Conservation (phyloP, 2,888 invertebrate species). For the Hetaerina titia region DNA sequence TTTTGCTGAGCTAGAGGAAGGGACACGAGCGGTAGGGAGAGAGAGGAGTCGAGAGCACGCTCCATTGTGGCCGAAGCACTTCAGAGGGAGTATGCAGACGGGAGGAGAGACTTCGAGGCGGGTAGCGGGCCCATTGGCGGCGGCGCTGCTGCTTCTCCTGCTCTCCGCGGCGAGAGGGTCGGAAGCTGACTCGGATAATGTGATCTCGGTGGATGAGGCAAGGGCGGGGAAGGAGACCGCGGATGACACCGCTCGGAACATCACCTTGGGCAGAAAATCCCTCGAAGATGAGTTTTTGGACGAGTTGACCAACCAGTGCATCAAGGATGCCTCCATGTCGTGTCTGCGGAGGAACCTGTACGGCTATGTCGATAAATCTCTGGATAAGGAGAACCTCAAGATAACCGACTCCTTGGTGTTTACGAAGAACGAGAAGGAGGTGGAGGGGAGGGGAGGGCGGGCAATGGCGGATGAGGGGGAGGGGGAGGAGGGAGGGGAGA, state of each 20-base stretch:
- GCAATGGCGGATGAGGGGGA: slow-evolving; percentile 74
- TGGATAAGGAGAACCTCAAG: slow-evolving; percentile 84
- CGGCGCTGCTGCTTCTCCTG: slow-evolving; percentile 75
- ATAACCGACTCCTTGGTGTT: slow-evolving; percentile 83
- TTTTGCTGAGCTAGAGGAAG: background rate
- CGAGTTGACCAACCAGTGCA: slow-evolving; percentile 86
- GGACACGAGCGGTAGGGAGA: slow-evolving; percentile 72
- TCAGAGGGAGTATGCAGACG: slow-evolving; percentile 52
- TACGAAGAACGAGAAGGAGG: slow-evolving; percentile 79
- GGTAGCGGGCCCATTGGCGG: slow-evolving; percentile 75
- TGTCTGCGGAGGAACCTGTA: slow-evolving; percentile 90
- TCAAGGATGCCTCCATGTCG: slow-evolving; percentile 82
- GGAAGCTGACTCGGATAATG: slow-evolving; percentile 76
- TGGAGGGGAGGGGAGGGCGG: slow-evolving; percentile 72
- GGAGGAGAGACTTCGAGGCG: slow-evolving; percentile 74
- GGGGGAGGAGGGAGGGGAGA: slow-evolving; percentile 74
- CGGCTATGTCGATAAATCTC: slow-evolving; percentile 84
- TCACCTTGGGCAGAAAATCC: slow-evolving; percentile 73
- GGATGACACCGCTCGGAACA: slow-evolving; percentile 74
- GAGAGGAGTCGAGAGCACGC: slow-evolving; percentile 74
- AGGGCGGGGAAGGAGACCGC: slow-evolving; percentile 67
- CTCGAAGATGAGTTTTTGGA: slow-evolving; percentile 86
- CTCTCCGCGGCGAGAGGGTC: slow-evolving; percentile 79
- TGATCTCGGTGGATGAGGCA: slow-evolving; percentile 75
- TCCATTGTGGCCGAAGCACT: too few species aligned